Evolutionary conservation across 1,140 invertebrate species (phyloP).

Genomic region (Lutraria rhynchaena): DNA sequence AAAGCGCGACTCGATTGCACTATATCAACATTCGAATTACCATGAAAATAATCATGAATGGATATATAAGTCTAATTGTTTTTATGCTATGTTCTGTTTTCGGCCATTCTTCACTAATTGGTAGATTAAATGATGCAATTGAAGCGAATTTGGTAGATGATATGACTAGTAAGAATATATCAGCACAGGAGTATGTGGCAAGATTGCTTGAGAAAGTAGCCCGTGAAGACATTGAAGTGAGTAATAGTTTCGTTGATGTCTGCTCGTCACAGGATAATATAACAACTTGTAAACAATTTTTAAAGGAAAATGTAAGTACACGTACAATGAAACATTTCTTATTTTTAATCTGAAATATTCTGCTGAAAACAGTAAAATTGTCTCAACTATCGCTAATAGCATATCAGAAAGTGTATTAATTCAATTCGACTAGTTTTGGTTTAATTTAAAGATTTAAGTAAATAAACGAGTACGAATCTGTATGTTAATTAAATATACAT

Average conservation of each 20-base stretch:
- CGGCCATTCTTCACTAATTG: background rate
- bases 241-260: background rate
- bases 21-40: background rate
- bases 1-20: background rate
- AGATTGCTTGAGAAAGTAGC: too few relatives aligned
- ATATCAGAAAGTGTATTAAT: too few relatives aligned
- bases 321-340: too few relatives aligned
- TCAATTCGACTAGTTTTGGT: too few relatives aligned
- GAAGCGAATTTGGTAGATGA: background rate
- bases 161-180: background rate
- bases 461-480: too few relatives aligned
- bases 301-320: conserved; percentile 6
- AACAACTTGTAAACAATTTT: background rate
- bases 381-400: too few relatives aligned
- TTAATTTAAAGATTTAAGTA: too few relatives aligned
- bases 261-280: background rate
- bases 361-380: too few relatives aligned
- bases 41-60: background rate
- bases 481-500: too few relatives aligned
- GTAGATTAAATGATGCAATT: conserved; percentile 9
- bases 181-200: too few relatives aligned
- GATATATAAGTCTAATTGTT: background rate
- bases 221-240: background rate
- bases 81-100: background rate
- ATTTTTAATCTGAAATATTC: too few relatives aligned